phyloP scores from a whole-genome alignment of 2,888 invertebrate genomes.

The Brenthis ino region DNA sequence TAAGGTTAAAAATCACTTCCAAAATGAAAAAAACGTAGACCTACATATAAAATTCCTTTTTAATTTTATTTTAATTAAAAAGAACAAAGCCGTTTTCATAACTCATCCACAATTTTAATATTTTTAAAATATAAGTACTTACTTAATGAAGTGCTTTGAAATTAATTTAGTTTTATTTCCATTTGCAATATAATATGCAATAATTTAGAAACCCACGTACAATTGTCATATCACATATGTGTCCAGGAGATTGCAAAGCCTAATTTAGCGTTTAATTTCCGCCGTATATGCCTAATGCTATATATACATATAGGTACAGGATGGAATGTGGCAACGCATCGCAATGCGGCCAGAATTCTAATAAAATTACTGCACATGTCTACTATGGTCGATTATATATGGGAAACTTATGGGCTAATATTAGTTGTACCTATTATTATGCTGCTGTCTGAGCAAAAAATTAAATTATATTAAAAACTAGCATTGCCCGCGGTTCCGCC shows the following conservation, averaged over 20 bases:
- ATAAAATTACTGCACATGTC: constrained; percentile 33
- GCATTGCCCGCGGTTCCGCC: no score
- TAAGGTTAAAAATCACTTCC: no score
- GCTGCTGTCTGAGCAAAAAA: no score
- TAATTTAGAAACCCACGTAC: constrained; percentile 10
- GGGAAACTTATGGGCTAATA: background rate
- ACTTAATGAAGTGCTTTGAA: no score
- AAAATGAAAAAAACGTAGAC: no score
- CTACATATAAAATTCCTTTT: no score
- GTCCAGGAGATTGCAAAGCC: constrained; percentile 39
- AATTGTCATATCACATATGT: constrained; percentile 25
- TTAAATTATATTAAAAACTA: no score
- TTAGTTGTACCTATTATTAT: background rate
- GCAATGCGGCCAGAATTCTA: constrained; percentile 35
- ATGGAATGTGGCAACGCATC: constrained; percentile 35
- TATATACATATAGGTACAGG: constrained; percentile 14
- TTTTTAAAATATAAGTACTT: background rate
- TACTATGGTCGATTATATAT: constrained; percentile 18
- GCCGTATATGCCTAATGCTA: constrained; percentile 30
- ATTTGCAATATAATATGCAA: background rate
- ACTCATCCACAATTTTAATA: no score
- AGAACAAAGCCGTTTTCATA: no score
- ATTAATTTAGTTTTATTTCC: background rate
- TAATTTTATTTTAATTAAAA: no score
- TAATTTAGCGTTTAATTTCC: constrained; percentile 59